phyloP scores from a whole-genome alignment of 2,888 invertebrate species.

The Machimus atricapillus region DNA sequence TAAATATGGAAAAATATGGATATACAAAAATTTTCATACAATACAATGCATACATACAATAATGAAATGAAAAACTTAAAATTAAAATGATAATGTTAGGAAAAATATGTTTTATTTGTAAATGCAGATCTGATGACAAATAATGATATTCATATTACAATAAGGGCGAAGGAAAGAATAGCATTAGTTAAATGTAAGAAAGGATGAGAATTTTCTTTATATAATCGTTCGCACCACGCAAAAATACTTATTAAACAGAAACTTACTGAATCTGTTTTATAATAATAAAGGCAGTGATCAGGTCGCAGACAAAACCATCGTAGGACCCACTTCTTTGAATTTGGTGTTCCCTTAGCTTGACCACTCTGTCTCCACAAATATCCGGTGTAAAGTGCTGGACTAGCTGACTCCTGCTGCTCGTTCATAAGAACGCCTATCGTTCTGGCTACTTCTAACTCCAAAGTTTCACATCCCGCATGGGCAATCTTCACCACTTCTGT shows the following conservation, averaged over 20 bases:
- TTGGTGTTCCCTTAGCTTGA: constrained; percentile 65
- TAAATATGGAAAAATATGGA: too few species aligned
- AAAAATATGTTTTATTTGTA: too few species aligned
- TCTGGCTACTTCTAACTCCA: constrained; percentile 87
- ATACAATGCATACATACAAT: too few species aligned
- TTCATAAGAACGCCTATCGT: constrained; percentile 83
- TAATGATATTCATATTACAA: too few species aligned
- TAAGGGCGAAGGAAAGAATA: too few species aligned
- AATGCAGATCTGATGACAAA: too few species aligned
- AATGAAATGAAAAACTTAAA: too few species aligned
- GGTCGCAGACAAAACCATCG: constrained; percentile 91
- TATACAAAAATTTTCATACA: too few species aligned
- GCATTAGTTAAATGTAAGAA: background rate
- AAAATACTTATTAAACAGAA: background rate
- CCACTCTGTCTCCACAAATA: constrained; percentile 79
- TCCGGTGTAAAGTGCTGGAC: constrained; percentile 73
- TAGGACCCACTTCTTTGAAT: constrained; percentile 77
- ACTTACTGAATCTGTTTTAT: constrained; percentile 88
- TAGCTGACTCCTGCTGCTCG: constrained; percentile 68
- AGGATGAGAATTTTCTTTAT: background rate
- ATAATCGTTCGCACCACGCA: background rate
- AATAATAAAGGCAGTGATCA: constrained; percentile 94
- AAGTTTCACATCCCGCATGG: constrained; percentile 84
- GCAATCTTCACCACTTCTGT: constrained; percentile 93
- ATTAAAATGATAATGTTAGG: too few species aligned